Conservation (phyloP, 2,113 vertebrate genomes). For the Excalfactoria chinensis region DNA sequence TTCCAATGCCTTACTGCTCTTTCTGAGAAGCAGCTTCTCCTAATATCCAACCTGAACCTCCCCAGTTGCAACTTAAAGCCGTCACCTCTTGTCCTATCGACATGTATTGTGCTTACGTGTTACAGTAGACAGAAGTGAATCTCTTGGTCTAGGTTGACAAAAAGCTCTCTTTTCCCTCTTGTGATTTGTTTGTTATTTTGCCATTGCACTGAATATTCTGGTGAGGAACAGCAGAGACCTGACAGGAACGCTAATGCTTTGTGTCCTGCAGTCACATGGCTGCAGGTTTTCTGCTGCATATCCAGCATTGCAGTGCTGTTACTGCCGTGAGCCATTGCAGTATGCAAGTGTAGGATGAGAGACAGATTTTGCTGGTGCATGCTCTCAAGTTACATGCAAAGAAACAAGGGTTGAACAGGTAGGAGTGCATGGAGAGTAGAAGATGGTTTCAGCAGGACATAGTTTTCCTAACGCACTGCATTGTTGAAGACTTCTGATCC, state of each 20-base stretch:
- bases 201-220: not conserved
- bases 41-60: too few relatives aligned
- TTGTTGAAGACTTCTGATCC: slow-evolving; percentile 26
- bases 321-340: slow-evolving; percentile 52
- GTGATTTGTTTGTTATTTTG: not conserved
- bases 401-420: slow-evolving; percentile 31
- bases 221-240: not conserved
- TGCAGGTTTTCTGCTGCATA: slow-evolving; percentile 42
- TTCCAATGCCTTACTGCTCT: too few relatives aligned
- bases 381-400: slow-evolving; percentile 14
- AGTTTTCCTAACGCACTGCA: slow-evolving; percentile 19
- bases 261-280: slow-evolving; percentile 51
- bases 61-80: too few relatives aligned
- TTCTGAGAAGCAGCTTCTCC: too few relatives aligned
- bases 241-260: slow-evolving; percentile 4
- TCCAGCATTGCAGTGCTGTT: slow-evolving; percentile 36
- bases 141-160: not conserved
- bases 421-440: slow-evolving; percentile 30
- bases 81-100: too few relatives aligned
- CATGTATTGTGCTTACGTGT: not conserved
- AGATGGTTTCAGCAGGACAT: not conserved
- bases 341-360: not conserved
- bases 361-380: slow-evolving; percentile 30
- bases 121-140: not conserved
- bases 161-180: not conserved